These are phyloP conservation scores for Antrozous pallidus DNA, from an alignment of 2,797 vertebrate genomes.

Conservation along the genomic window DNA sequence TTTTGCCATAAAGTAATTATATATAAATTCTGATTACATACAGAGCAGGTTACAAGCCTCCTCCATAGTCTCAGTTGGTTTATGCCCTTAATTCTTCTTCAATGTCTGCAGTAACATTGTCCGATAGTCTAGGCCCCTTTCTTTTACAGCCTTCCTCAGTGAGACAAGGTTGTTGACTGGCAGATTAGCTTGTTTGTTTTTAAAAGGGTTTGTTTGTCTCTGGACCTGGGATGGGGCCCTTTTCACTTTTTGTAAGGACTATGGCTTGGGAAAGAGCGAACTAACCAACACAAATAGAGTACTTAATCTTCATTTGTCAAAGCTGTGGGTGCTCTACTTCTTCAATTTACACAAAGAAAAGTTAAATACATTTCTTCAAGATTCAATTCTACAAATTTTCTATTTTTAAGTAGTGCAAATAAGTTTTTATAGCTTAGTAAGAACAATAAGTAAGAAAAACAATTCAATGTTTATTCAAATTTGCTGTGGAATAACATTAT, in stretches of 20 bases:
- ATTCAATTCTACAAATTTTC: constrained; percentile 44
- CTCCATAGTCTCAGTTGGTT: not conserved
- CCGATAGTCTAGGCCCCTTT: not conserved
- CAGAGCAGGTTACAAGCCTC: not conserved
- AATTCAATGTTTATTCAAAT: constrained; percentile 52
- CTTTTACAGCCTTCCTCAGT: not conserved
- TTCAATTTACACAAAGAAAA: constrained; percentile 56
- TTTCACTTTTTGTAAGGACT: constrained; percentile 11
- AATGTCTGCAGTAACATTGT: not conserved
- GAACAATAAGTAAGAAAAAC: constrained; percentile 66
- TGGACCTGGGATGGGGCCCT: not conserved
- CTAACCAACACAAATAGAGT: constrained; percentile 23
- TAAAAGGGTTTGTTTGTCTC: not conserved
- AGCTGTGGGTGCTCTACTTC: constrained; percentile 16
- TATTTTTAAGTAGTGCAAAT: constrained; percentile 61
- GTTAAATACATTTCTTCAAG: constrained; percentile 56
- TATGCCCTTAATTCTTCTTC: not conserved
- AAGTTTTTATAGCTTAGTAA: constrained; percentile 46
- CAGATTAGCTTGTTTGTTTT: not conserved
- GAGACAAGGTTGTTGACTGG: not conserved
- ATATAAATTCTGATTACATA: not conserved
- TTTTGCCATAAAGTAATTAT: not conserved
- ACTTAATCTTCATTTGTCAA: constrained; percentile 70
- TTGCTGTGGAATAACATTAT: constrained; percentile 45
- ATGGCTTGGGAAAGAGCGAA: constrained; percentile 41